These are phyloP conservation scores for Cygnus atratus DNA, from an alignment of 2,113 vertebrate species.

Conservation along the genomic window DNA sequence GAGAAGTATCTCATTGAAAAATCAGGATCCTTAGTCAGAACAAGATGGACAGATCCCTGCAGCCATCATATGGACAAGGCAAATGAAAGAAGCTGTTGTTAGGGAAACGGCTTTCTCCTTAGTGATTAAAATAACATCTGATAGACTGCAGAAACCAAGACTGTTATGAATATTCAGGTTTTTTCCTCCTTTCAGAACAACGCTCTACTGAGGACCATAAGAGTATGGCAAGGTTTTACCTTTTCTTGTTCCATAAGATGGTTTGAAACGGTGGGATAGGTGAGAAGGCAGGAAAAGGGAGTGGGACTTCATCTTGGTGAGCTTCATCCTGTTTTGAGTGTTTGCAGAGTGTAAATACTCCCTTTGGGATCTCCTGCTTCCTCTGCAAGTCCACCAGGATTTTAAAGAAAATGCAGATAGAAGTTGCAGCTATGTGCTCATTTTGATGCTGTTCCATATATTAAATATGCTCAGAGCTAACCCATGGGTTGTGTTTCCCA, in stretches of 20 bases:
- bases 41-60: not conserved
- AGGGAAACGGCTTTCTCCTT: not conserved
- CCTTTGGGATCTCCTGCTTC: not conserved
- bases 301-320: not conserved
- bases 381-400: not conserved
- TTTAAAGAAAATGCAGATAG: not conserved
- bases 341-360: not conserved
- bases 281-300: not conserved
- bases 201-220: not conserved
- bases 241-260: not conserved
- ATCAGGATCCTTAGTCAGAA: not conserved
- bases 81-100: not conserved
- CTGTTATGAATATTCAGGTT: not conserved
- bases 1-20: not conserved
- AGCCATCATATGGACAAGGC: not conserved
- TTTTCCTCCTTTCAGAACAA: not conserved
- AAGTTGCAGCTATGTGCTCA: not conserved
- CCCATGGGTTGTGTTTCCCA: not conserved
- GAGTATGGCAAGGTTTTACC: not conserved
- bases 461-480: not conserved
- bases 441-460: not conserved
- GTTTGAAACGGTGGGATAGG: not conserved
- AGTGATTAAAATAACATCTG: not conserved
- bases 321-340: not conserved
- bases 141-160: not conserved